Conservation (phyloP, 2,888 invertebrate species). For the Dione juno region DNA sequence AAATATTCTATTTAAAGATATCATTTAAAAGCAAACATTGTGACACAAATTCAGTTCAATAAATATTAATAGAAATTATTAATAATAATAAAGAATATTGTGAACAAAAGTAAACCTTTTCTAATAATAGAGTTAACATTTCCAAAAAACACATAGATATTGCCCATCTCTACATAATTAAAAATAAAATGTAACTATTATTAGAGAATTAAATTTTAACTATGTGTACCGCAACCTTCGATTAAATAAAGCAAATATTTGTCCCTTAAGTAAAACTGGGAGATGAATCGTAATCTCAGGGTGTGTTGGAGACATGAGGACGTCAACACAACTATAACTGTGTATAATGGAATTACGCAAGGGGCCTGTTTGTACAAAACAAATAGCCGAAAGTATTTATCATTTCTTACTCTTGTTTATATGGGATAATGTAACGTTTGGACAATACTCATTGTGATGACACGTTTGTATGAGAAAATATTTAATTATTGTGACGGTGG, state of each 20-base stretch:
- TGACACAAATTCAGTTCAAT: no score
- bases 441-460: background rate
- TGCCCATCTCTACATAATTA: no score
- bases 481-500: background rate
- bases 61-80: no score
- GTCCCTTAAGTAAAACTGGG: background rate
- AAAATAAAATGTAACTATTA: no score
- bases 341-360: conserved; percentile 52
- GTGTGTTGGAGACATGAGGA: conserved; percentile 38
- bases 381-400: conserved; percentile 53
- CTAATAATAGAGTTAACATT: no score
- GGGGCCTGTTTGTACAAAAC: conserved; percentile 53
- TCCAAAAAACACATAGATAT: no score
- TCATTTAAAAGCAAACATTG: no score
- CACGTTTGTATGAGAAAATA: background rate
- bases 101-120: no score
- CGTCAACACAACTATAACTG: conserved; percentile 40
- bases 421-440: conserved; percentile 44
- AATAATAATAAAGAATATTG: no score
- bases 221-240: background rate
- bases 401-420: conserved; percentile 47
- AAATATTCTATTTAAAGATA: no score
- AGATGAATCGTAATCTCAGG: conserved; percentile 9
- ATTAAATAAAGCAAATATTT: background rate
- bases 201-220: no score